phyloP scores from a whole-genome alignment of 2,888 invertebrate species.

The Platypus cylindrus region DNA sequence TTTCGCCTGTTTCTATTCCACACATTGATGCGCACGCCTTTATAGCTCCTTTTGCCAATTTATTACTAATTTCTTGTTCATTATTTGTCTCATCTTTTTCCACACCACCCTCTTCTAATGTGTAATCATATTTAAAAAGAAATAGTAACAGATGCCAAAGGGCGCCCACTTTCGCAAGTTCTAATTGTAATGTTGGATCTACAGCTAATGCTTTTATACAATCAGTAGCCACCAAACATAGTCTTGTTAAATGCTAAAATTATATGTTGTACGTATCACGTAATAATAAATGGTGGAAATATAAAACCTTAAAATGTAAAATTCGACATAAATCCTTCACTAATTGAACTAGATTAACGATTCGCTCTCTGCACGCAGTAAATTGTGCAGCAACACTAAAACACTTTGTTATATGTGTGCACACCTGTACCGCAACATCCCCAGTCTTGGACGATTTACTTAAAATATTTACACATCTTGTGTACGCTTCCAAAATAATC shows the following conservation, averaged over 20 bases:
- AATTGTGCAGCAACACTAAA: constrained; percentile 94
- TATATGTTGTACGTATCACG: neutral
- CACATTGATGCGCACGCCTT: constrained; percentile 73
- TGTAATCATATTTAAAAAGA: constrained; percentile 92
- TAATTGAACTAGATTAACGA: constrained; percentile 78
- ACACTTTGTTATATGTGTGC: constrained; percentile 80
- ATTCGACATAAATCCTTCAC: constrained; percentile 77
- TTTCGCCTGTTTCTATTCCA: constrained; percentile 44
- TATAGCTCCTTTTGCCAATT: constrained; percentile 77
- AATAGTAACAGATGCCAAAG: constrained; percentile 84
- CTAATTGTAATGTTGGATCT: constrained; percentile 76
- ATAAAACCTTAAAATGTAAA: constrained; percentile 75
- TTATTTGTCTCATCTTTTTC: constrained; percentile 73
- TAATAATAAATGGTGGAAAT: no score
- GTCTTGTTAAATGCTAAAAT: constrained; percentile 62
- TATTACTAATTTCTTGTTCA: constrained; percentile 86
- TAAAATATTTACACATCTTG: constrained; percentile 86
- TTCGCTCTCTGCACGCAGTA: constrained; percentile 74
- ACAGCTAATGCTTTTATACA: constrained; percentile 78
- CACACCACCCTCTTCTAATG: constrained; percentile 91
- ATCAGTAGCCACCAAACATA: constrained; percentile 80
- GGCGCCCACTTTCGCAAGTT: constrained; percentile 72
- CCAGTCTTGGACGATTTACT: constrained; percentile 61
- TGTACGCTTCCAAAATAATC: constrained; percentile 78
- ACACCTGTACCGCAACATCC: constrained; percentile 81